Percentiles rank a stretch among this genome's conserved stretches.
Evolutionary conservation across 2,888 invertebrate species (phyloP).

Genomic region (Hyalella azteca): DNA sequence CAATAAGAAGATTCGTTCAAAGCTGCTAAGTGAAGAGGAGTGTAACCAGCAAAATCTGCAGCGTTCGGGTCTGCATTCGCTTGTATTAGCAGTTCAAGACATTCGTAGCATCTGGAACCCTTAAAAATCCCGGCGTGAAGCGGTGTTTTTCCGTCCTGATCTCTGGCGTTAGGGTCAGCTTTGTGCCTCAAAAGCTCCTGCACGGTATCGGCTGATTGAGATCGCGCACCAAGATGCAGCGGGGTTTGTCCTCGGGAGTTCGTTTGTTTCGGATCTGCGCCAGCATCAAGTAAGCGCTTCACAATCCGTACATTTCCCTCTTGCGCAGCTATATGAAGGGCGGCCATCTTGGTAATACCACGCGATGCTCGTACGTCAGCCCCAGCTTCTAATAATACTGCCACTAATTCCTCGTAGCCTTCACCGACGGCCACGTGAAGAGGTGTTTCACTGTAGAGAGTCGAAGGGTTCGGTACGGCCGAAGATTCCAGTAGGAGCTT

Average conservation of each 20-base stretch:
- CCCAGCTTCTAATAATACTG: constrained; percentile 76
- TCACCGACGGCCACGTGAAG: constrained; percentile 80
- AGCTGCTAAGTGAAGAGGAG: constrained; percentile 81
- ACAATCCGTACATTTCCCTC: constrained; percentile 83
- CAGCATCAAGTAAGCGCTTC: constrained; percentile 73
- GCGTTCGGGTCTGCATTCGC: constrained; percentile 80
- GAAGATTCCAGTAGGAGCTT: constrained; percentile 75
- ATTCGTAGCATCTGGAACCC: constrained; percentile 75
- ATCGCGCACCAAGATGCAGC: constrained; percentile 80
- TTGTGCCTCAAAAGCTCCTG: constrained; percentile 72
- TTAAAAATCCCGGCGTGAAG: constrained; percentile 82
- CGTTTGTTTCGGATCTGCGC: constrained; percentile 78
- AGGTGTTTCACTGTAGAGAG: constrained; percentile 74
- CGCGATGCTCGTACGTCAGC: constrained; percentile 70
- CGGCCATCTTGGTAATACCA: constrained; percentile 70
- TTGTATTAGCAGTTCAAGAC: constrained; percentile 69
- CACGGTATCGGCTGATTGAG: constrained; percentile 79
- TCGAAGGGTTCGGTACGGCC: constrained; percentile 74
- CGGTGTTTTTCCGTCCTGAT: constrained; percentile 78
- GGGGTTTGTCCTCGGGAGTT: constrained; percentile 79
- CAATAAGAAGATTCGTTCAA: constrained; percentile 81
- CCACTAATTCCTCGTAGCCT: constrained; percentile 74
- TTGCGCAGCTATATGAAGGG: constrained; percentile 85
- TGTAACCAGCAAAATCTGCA: constrained; percentile 83
- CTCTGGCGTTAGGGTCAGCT: constrained; percentile 74